These are phyloP conservation scores for Crypturellus undulatus DNA, from an alignment of 2,113 vertebrate genomes.

Conservation along the genomic window DNA sequence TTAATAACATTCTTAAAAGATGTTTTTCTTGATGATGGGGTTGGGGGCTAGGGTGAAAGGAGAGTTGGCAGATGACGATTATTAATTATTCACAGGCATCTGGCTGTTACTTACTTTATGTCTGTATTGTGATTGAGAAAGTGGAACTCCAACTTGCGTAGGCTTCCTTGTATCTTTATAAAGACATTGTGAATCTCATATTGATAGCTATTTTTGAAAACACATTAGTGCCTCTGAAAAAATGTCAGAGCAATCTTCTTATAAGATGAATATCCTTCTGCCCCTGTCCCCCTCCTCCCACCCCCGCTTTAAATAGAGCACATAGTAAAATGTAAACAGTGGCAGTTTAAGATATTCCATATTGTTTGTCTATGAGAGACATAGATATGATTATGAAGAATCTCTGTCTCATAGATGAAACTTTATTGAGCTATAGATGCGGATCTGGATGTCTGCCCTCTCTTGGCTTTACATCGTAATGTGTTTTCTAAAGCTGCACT, in stretches of 20 bases:
- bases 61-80: not conserved
- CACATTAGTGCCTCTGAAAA: not conserved
- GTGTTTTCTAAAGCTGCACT: not conserved
- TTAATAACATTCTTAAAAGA: not conserved
- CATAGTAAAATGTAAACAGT: not conserved
- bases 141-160: not conserved
- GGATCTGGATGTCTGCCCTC: not conserved
- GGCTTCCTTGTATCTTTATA: not conserved
- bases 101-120: not conserved
- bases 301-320: not conserved
- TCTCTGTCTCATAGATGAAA: not conserved
- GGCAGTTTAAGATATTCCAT: not conserved
- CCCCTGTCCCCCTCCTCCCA: not conserved
- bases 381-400: not conserved
- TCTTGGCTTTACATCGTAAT: not conserved
- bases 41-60: not conserved
- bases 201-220: not conserved
- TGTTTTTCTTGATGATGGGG: not conserved
- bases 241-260: not conserved
- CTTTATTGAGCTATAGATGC: not conserved
- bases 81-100: not conserved
- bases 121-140: not conserved
- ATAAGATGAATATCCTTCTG: not conserved
- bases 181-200: not conserved
- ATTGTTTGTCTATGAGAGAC: not conserved